Percentiles rank a stretch among this genome's conserved stretches.
phyloP scores from a whole-genome alignment of 2,888 invertebrate species.

The Scotopteryx bipunctaria region DNA sequence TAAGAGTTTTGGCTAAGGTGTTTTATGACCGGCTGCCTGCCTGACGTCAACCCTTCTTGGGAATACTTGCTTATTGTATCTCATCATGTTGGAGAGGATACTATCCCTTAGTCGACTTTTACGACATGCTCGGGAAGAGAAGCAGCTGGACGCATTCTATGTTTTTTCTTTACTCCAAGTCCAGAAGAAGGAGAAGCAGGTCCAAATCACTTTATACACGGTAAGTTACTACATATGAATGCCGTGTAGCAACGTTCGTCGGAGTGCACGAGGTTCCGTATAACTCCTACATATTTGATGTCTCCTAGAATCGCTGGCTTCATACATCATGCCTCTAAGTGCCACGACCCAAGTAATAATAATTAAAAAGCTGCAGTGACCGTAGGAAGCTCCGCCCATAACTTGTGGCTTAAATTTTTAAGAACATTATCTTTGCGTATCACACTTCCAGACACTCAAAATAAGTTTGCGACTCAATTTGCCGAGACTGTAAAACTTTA shows the following conservation, averaged over 20 bases:
- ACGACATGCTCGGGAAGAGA: too few species aligned
- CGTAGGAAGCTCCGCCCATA: constrained; percentile 25
- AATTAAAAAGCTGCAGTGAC: constrained; percentile 29
- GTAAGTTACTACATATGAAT: too few species aligned
- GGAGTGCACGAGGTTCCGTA: constrained; percentile 5
- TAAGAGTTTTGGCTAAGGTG: too few species aligned
- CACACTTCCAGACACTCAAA: constrained; percentile 17
- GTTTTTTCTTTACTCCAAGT: too few species aligned
- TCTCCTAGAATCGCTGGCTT: background rate
- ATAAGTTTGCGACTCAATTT: constrained; percentile 12
- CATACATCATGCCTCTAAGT: constrained; percentile 20
- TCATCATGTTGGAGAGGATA: too few species aligned
- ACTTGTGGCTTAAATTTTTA: constrained; percentile 26
- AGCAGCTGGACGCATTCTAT: too few species aligned
- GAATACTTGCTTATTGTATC: too few species aligned
- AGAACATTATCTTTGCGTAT: constrained; percentile 19
- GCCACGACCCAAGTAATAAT: constrained; percentile 29
- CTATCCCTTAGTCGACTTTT: too few species aligned
- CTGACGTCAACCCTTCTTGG: too few species aligned
- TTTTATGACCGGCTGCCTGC: too few species aligned
- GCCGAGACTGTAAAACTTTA: background rate
- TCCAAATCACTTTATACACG: too few species aligned
- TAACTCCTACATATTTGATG: constrained; percentile 10
- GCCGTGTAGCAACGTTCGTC: background rate
- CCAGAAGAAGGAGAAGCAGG: too few species aligned